Conservation (phyloP, 2,113 vertebrate genomes). For the Maccullochella peelii region DNA sequence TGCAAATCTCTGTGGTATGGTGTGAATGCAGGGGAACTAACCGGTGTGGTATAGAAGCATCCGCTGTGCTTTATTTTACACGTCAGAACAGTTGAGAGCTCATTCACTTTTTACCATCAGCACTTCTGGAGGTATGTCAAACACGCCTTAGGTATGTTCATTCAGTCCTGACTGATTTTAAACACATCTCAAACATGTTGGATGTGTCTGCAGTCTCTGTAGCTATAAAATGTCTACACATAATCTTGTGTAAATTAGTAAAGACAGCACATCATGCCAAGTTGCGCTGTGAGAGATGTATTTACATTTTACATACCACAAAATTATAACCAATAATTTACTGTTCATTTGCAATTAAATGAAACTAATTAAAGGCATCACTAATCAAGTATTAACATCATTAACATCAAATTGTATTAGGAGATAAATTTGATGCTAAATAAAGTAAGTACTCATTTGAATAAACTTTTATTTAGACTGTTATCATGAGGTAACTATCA, state of each 20-base stretch:
- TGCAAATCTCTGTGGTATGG: conserved; percentile 75
- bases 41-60: conserved; percentile 54
- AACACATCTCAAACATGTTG: conserved; percentile 32
- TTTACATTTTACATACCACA: conserved; percentile 38
- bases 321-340: conserved; percentile 37
- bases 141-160: conserved; percentile 43
- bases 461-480: conserved; percentile 38
- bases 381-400: conserved; percentile 57
- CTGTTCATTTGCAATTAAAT: conserved; percentile 58
- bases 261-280: conserved; percentile 21
- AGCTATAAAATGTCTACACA: conserved; percentile 22
- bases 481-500: conserved; percentile 40
- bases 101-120: conserved; percentile 50
- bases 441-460: conserved; percentile 46
- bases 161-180: conserved; percentile 34
- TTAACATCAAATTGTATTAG: conserved; percentile 46
- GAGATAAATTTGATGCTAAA: conserved; percentile 50
- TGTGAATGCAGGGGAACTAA: conserved; percentile 66
- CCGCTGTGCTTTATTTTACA: conserved; percentile 61
- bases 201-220: conserved; percentile 12
- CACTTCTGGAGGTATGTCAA: conserved; percentile 53
- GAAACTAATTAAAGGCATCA: conserved; percentile 52
- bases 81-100: conserved; percentile 39
- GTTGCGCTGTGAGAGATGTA: background rate
- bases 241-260: conserved; percentile 32